Evolutionary conservation across 2,888 invertebrate genomes (phyloP).

Genomic region (Euproctis similis): DNA sequence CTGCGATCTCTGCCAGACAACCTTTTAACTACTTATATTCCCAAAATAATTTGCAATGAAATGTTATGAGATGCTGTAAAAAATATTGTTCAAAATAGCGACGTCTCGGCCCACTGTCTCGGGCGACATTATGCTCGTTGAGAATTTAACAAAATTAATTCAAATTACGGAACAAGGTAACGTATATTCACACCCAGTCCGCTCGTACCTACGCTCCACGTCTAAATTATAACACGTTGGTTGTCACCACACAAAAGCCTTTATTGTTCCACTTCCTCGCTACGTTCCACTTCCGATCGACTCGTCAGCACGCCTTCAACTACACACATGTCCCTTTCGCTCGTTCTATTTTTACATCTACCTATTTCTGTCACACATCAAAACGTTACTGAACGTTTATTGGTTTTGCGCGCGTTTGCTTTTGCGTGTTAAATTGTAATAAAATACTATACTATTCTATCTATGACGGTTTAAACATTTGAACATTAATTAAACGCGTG

Average conservation of each 20-base stretch:
- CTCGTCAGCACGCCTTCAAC: conserved; percentile 15
- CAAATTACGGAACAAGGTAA: conserved; percentile 9
- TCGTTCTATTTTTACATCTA: conserved; percentile 2
- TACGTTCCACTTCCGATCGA: conserved; percentile 26
- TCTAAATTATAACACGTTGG: conserved; percentile 23
- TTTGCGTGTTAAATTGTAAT: no score
- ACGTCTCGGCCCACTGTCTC: no score
- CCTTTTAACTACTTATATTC: no score
- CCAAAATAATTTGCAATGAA: no score
- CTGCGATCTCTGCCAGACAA: no score
- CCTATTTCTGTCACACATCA: conserved; percentile 8
- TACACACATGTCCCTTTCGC: conserved; percentile 11
- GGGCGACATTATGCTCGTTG: background rate
- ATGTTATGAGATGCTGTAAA: no score
- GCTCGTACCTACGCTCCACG: no score
- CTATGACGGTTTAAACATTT: no score
- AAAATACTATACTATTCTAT: no score
- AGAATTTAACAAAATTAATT: background rate
- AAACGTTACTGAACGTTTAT: conserved; percentile 17
- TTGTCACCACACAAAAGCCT: conserved; percentile 30
- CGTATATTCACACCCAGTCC: conserved; percentile 9
- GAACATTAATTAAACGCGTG: no score
- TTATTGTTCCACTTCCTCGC: conserved; percentile 29
- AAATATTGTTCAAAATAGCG: no score
- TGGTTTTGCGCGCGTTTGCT: conserved; percentile 10